These are phyloP conservation scores for Schizaphis graminum DNA, from an alignment of 2,888 invertebrate genomes.

Conservation along the genomic window DNA sequence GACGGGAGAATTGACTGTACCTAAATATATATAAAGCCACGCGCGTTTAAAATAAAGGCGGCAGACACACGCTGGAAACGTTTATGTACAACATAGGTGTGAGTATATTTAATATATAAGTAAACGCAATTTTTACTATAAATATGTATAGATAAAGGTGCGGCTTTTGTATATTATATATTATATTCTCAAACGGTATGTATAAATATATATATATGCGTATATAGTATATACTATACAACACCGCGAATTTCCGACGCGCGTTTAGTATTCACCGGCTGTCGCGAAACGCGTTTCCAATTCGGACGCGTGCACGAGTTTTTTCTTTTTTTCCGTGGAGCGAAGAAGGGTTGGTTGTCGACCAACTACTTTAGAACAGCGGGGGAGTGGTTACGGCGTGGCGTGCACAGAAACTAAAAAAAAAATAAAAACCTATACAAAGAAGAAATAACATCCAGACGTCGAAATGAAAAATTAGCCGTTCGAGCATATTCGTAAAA, in stretches of 20 bases:
- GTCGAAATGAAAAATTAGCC: conserved; percentile 65
- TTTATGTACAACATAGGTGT: neutral
- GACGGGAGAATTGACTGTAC: conserved; percentile 5
- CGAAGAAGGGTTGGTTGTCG: conserved; percentile 41
- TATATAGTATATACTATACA: neutral
- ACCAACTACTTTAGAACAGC: neutral
- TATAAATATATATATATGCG: neutral
- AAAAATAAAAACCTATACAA: conserved; percentile 23
- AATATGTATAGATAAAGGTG: neutral
- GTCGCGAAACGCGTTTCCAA: conserved; percentile 59
- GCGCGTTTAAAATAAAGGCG: neutral
- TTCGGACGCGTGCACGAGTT: conserved; percentile 41
- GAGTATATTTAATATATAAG: neutral
- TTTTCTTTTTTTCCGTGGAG: conserved; percentile 1
- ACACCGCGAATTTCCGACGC: neutral
- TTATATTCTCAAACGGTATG: neutral
- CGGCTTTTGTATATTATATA: neutral
- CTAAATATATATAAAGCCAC: neutral
- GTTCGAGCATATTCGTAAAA: conserved; percentile 58
- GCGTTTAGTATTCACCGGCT: conserved; percentile 63
- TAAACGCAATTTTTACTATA: neutral
- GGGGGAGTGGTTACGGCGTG: neutral
- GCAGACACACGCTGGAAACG: neutral
- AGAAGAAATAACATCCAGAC: conserved; percentile 37
- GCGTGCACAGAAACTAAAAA: neutral